These are phyloP conservation scores for Borostomias antarcticus DNA, from an alignment of 2,797 vertebrate genomes.

Conservation along the genomic window DNA sequence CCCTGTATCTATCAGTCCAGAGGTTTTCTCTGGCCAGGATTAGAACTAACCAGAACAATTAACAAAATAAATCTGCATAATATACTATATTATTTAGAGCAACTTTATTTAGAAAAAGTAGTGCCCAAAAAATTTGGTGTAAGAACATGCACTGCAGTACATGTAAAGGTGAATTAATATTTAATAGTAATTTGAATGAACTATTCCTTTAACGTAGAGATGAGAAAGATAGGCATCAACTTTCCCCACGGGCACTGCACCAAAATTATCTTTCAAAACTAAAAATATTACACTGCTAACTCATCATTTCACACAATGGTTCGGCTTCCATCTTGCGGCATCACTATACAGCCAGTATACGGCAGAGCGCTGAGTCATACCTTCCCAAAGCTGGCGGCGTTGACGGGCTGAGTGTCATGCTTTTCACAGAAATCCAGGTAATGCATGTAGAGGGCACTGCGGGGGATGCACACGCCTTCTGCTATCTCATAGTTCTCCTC, in stretches of 20 bases:
- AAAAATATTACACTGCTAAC: no score
- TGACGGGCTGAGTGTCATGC: conserved; percentile 96
- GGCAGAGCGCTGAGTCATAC: conserved; percentile 66
- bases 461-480: conserved; percentile 96
- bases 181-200: no score
- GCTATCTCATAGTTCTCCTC: conserved; percentile 99
- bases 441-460: conserved; percentile 98
- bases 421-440: conserved; percentile 99
- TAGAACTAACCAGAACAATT: neutral
- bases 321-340: neutral
- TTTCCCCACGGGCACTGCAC: neutral
- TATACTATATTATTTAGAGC: no score
- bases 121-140: no score
- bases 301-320: no score
- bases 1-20: conserved; percentile 71
- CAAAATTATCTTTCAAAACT: neutral
- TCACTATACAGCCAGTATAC: neutral
- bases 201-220: no score
- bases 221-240: neutral
- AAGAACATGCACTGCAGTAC: no score
- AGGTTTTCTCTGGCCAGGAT: conserved; percentile 37
- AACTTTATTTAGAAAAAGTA: no score
- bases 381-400: conserved; percentile 98
- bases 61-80: neutral
- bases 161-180: no score